Conservation (phyloP, 92 coral and sea anemone species). For the Ricordea florida region DNA sequence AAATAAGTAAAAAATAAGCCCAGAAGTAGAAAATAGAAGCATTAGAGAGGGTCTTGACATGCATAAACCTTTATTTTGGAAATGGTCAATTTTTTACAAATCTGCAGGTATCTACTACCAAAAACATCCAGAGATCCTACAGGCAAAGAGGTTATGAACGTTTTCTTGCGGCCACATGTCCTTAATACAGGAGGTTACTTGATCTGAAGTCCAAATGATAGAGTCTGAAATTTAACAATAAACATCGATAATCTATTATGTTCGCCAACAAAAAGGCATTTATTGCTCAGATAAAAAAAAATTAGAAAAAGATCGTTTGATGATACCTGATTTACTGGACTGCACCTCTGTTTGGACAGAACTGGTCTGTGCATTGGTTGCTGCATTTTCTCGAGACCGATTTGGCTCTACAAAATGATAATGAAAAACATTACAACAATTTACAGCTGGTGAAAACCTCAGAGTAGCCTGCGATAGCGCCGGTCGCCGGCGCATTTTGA, state of each 20-base stretch:
- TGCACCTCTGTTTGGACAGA: constrained; percentile 7
- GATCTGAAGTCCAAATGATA: constrained; percentile 12
- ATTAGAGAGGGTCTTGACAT: no score
- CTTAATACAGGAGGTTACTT: background rate
- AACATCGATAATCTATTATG: background rate
- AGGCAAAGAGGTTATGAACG: background rate
- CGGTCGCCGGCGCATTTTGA: no score
- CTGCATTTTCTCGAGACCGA: constrained; percentile 12
- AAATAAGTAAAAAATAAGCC: no score
- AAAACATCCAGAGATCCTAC: background rate
- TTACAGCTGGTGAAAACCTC: no score
- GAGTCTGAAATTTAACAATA: constrained; percentile 9
- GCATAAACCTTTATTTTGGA: no score
- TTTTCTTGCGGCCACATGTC: background rate
- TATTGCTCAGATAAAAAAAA: background rate
- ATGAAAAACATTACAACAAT: background rate
- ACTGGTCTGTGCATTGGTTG: background rate
- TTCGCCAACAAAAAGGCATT: background rate
- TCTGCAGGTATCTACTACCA: no score
- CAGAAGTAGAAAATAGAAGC: no score
- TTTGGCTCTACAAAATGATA: background rate
- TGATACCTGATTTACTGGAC: constrained; percentile 2
- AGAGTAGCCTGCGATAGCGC: no score
- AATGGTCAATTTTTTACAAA: no score
- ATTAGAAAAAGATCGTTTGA: background rate